Base-by-base conservation (phyloP, 2,888 invertebrate genomes). In the Phasia obesa region DNA sequence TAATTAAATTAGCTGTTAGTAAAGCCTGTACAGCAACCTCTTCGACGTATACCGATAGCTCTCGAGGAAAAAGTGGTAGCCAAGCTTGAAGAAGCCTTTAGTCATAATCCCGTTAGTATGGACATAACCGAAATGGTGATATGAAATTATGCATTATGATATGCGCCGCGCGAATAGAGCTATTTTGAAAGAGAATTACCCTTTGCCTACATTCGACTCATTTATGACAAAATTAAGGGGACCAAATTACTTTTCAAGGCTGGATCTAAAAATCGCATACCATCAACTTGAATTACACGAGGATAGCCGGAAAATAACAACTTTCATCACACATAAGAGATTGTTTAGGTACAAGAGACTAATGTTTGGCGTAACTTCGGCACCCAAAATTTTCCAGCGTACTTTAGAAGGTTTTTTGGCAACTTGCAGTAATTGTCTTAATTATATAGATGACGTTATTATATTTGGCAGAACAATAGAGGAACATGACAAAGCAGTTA, bases 341-440 rank as follows among this genome's bases (percentile, higher is more conserved):
- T 19, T 85, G 42, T 88, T 86, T 69, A 69, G 88, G 6, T 90
- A 89, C 65, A 90, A 90, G 79, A 5, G 57, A 27, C n/a, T 90
- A 4, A 87, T 90, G 88, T 90, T 91, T 64, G 89, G 89, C 0
- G 87, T 90, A 0, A 88, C 88, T 31, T n/a, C n/a, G n/a, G n/a
- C n/a, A n/a, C n/a, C n/a, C n/a, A n/a, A n/a, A n/a, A n/a, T n/a
- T n/a, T n/a, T n/a, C n/a, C n/a, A n/a, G n/a, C n/a, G n/a, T n/a
- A n/a, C n/a, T n/a, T n/a, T n/a, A n/a, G n/a, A n/a, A n/a, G n/a
- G n/a, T n/a, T n/a, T n/a, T n/a, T 89, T 2, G 81, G 84, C n/a
- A 80, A 84, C 83, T 27, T 88, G 88, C 60, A 69, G 85, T 53
- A 86, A 86, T 35, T 84, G 85, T 17, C 38, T 88, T 2, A 88